These are phyloP conservation scores for Tricholaema leucomelas DNA, from an alignment of 2,113 vertebrate genomes.

Conservation along the genomic window DNA sequence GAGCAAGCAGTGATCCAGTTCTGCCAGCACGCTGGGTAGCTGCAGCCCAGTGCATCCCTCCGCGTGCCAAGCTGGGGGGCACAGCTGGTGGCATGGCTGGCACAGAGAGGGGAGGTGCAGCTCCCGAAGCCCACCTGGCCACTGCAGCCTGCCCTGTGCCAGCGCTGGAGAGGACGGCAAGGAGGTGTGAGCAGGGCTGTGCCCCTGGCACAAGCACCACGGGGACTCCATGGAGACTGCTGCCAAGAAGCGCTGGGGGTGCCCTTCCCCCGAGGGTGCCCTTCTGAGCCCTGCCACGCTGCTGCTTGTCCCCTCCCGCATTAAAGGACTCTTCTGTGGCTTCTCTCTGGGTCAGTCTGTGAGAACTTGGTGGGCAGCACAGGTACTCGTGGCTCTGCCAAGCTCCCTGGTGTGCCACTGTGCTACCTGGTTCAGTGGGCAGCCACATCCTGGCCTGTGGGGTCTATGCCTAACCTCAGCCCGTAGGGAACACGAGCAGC, in stretches of 20 bases:
- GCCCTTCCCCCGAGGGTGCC: background rate
- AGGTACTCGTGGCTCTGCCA: fast-evolving
- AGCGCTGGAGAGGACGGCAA: fast-evolving
- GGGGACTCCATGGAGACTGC: fast-evolving
- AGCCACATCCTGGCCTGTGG: fast-evolving
- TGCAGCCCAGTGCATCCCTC: background rate
- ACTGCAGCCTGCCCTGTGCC: fast-evolving
- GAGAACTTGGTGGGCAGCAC: fast-evolving
- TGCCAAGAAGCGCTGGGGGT: fast-evolving
- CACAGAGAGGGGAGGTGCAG: fast-evolving
- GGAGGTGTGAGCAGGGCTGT: background rate
- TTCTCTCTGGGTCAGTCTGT: background rate
- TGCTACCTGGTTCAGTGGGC: fast-evolving
- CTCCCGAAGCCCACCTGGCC: fast-evolving
- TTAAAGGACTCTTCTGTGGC: conserved; percentile 12
- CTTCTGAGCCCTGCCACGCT: background rate
- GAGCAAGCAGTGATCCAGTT: conserved; percentile 89
- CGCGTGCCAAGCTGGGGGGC: fast-evolving
- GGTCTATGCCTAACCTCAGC: background rate
- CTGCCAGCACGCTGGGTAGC: conserved; percentile 73
- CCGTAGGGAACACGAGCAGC: fast-evolving
- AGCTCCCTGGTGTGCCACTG: fast-evolving
- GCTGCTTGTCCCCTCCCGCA: background rate
- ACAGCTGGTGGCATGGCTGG: fast-evolving
- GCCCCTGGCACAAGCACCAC: fast-evolving